A percentile compares a stretch with the other conserved stretches of the same genome.
These are phyloP conservation scores for Oscarella lobularis DNA, from an alignment of 37 sponge, comb jelly and placozoan genomes.

Conservation along the genomic window DNA sequence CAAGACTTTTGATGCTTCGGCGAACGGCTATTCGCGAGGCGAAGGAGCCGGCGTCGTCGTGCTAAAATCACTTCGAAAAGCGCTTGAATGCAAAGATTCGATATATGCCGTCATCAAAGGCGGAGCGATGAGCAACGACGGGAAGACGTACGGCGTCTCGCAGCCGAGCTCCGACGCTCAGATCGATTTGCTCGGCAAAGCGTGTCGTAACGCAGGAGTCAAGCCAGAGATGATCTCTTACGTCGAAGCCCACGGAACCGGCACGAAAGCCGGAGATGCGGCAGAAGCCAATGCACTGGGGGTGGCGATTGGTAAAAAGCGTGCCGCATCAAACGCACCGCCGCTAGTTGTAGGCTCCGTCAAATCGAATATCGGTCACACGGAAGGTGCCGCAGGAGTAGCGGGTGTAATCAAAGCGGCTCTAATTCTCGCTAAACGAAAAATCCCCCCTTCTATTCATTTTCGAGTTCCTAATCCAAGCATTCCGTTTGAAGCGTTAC, in stretches of 20 bases:
- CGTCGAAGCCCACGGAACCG: constrained; percentile 24
- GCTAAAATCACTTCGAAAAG: not conserved
- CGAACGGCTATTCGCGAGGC: not conserved
- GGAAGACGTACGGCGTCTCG: constrained; percentile 14
- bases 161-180: constrained; percentile 22
- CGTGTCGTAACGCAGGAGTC: constrained; percentile 13
- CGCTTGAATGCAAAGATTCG: not conserved
- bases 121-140: not conserved
- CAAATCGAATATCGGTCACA: constrained; percentile 27
- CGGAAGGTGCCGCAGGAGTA: constrained; percentile 14
- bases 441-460: constrained; percentile 19
- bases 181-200: not conserved
- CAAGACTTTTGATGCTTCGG: constrained; percentile 14
- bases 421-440: constrained; percentile 1
- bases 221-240: constrained; percentile 15
- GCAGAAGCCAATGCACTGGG: constrained; percentile 17
- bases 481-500: too few relatives aligned
- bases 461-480: constrained; percentile 23
- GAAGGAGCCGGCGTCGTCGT: not conserved
- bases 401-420: constrained; percentile 11
- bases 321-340: not conserved
- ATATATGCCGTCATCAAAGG: not conserved
- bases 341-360: constrained; percentile 17
- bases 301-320: not conserved
- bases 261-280: constrained; percentile 28